Base-by-base conservation (phyloP, 2,888 invertebrate genomes). In the Lasioglossum figueresi region DNA sequence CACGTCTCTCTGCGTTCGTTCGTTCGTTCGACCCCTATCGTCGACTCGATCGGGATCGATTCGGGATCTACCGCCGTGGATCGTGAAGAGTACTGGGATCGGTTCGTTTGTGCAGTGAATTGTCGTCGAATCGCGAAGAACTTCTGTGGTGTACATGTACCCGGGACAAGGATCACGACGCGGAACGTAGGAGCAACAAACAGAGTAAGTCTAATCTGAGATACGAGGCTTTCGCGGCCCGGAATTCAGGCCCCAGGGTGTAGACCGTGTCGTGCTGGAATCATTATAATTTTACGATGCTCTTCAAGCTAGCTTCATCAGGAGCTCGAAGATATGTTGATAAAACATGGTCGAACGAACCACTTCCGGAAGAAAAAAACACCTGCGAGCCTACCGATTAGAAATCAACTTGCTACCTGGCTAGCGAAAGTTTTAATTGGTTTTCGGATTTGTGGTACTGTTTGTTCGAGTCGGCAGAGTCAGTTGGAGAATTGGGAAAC, bases 161-260 rank as follows among this genome's bases (percentile, higher is more conserved):
- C 78, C 80, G 68, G 88, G 84, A 86, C 84, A 82, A 84, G 83
- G 83, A 88, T 86, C 79, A n/a, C 77, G 63, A 40, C 84, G 87
- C 88, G 84, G 89, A 86, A 87, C 89, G 85, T 91, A 90, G 91
- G 88, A 80, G 89, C 79, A 88, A 86, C 81, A 80, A 84, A 87
- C 85, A 37, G 23, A 40, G 90, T 90, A 91, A 90, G 90, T 90
- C 40, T 52, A 52, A 52, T 52, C 23, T 10, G n/a, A 52, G 52
- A 52, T 52, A 23, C n/a, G 52, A 52, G 10, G 23, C 10, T 52
- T 52, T n/a, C n/a, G 52, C 23, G 23, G 52, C 10, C 23, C 3
- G n/a, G n/a, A 52, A n/a, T 10, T 48, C 10, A 52, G 10, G 52
- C 3, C 3, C 52, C n/a, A 1, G 6, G 2, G 48, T 23, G 19